Evolutionary conservation across 2,888 invertebrate genomes (phyloP), one percentile per base, ranked within the genome.

Genomic region (Lamproptera curius): DNA sequence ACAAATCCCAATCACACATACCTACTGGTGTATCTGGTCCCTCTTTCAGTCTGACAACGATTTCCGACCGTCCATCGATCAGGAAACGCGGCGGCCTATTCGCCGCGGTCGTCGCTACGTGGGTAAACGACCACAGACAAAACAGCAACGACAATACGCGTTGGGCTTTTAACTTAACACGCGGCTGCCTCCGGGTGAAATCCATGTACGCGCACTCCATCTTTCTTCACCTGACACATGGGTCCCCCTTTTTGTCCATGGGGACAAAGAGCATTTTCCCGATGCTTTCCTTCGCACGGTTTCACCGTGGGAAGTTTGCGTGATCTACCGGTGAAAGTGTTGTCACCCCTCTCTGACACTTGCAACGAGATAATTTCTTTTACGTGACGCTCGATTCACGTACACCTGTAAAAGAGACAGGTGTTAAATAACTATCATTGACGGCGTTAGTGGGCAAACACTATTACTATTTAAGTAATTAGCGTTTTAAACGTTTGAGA

Each of bases 11-110:
- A 59, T 57, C 28, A 62, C 23, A 57, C 94, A 91, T 82, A 95
- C 96, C 96, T 57, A 94, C 91, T 58, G 95, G 93, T 34, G 95
- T 96, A 63, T 95, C 95, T 44, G 92, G 89, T 42, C 95, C 96
- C 88, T 97, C 97, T 78, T 95, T 95, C 67, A 97, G 87, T 72
- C 95, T 90, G 64, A 97, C 90, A 56, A 97, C 96, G 64, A 97
- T 97, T 89, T 97, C 97, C 57, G 95, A 94, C 78, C 95, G 95
- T 52, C 94, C 95, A 67, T 95, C 94, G 72, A 94, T 94, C 49
- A 95, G 89, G 78, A 97, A 97, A 54, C 94, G 90, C n/a, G 96
- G 96, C 37, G 96, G 95, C 63, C 92, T 91, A 88, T 96, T 96
- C 53, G 90, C 89, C 6, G 63, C 57, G 1, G 14, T 17, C 16